Base-by-base conservation (phyloP, 2,113 vertebrate species). In the Trichechus manatus region DNA sequence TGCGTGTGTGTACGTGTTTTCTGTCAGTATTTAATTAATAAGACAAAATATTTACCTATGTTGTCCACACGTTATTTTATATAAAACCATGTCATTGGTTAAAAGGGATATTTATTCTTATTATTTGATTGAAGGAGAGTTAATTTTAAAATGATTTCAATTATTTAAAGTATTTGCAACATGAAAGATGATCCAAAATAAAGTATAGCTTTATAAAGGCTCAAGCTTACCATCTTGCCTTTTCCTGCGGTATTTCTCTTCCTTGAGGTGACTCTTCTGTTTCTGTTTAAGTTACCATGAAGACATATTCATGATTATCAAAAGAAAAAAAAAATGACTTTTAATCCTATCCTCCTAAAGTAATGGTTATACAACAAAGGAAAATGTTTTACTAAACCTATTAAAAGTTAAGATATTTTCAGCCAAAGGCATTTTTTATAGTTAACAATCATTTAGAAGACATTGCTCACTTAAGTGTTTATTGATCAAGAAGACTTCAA, bases 71-170 rank as follows among this genome's bases (percentile, higher is more conserved):
- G 11, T 68, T 63, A 61, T 53, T 89, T 84, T 75, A 36, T 22
- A 79, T 59, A 79, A 50, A 59, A 75, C 15, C 9, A n/a, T 75
- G 56, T 0, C 22, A 64, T 68, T 3, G 33, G 4, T 78, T 92
- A 44, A 3, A 72, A 23, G 42, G 79, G 6, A 82, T 22, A 47
- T 89, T 83, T 89, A 53, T 77, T 94, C 70, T 77, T 56, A 56
- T 20, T 86, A 56, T n/a, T 81, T 80, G 68, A 17, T 72, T 85
- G 66, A n/a, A 93, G 3, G 33, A 47, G 42, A 91, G 17, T 23
- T 89, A 25, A 86, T 81, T 93, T 85, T 20, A 93, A 85, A 77
- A 64, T 85, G 4, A n/a, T 64, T 90, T 87, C 29, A 50, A 29
- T 13, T 39, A 39, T 39, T 39, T 29, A 2, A 77, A 87, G 61